Evolutionary conservation across 2,888 invertebrate species (phyloP).

Genomic region (Pristionchus arcanus): DNA sequence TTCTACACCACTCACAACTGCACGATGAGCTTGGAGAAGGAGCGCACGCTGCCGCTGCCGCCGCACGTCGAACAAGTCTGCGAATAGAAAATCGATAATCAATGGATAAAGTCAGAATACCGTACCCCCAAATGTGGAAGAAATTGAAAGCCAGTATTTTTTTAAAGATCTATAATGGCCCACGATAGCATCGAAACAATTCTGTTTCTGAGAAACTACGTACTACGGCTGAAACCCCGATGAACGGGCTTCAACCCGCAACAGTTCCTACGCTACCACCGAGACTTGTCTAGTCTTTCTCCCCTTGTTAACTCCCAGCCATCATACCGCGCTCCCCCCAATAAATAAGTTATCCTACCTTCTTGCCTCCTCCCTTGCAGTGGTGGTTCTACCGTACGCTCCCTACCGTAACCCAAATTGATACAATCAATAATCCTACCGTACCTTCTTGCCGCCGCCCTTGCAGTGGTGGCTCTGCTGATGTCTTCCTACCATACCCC

Average conservation of each 20-base stretch:
- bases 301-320: too few relatives aligned
- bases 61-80: slow-evolving; percentile 67
- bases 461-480: background rate
- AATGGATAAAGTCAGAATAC: background rate
- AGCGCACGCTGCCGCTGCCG: slow-evolving; percentile 75
- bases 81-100: background rate
- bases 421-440: background rate
- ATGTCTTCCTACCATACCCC: background rate
- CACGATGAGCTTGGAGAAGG: slow-evolving; percentile 76
- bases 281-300: too few relatives aligned
- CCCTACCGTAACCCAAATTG: background rate
- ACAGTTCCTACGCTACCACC: too few relatives aligned
- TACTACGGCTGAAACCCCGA: too few relatives aligned
- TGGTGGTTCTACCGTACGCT: background rate
- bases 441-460: background rate
- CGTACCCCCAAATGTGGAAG: background rate
- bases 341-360: too few relatives aligned
- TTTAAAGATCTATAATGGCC: too few relatives aligned
- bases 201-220: too few relatives aligned
- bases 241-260: too few relatives aligned
- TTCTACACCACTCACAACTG: slow-evolving; percentile 71
- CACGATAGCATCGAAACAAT: too few relatives aligned
- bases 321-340: too few relatives aligned
- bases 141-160: too few relatives aligned
- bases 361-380: background rate